Evolutionary conservation across 1,140 invertebrate genomes (phyloP), one percentile per base, ranked within the genome.

Genomic region (Brachionus asplanchnoidis): DNA sequence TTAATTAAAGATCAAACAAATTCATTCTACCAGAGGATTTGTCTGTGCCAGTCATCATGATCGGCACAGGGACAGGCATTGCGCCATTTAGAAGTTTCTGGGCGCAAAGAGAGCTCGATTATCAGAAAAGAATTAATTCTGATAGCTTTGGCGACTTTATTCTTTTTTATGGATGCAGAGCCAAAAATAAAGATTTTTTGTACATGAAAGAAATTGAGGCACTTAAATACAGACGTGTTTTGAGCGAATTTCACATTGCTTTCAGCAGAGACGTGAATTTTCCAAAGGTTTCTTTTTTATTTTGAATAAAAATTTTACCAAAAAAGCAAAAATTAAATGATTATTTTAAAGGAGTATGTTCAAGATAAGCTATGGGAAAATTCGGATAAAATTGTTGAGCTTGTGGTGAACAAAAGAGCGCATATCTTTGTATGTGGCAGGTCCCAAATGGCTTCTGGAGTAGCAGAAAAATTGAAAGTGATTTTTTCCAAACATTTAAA

Each of bases 391-490:
- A 90, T 98, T 26, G 99, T 97, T 96, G 92, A 94, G 86, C 91
- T 98, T n/a, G 94, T 99, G 87, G 93, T 94, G 87, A 85, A 88
- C 70, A 96, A 95, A 88, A 97, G 95, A 26, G 96, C 99, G 89
- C 92, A 99, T 79, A 99, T 99, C 90, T 98, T 97, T 87, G 94
- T 99, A 86, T 99, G 98, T 91, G 98, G 98, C 86, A 97, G 99
- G 92, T 93, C 95, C 87, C 96, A 95, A 86, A 99, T 99, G 97
- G 97, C 97, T 11, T 92, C 94, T 73, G 97, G 99, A 89, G 97
- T 99, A 1, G 94, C 97, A 86, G 94, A 95, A 86, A 94, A 96
- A 86, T 91, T 99, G 40, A 68, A 65, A 28, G 7, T 91, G 40
- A 66, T 85, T 23, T 65, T 46, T 56, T 26, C 68, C 77, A 60